Evolutionary conservation across 2,888 invertebrate species (phyloP), one percentile per base, ranked within the genome.

Genomic region (Crematogaster levior): DNA sequence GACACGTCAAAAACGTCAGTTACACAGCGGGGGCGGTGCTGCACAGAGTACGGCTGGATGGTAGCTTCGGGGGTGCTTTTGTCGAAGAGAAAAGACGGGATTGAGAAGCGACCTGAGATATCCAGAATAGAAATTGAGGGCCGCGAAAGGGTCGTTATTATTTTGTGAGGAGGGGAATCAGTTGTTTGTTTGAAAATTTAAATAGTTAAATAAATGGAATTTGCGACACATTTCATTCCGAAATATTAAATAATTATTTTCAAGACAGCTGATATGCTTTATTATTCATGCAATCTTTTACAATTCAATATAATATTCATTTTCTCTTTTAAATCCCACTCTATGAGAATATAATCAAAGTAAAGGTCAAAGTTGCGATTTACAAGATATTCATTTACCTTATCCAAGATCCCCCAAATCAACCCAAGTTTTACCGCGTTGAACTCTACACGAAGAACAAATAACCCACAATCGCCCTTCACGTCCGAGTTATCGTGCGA

Each of bases 1-100:
- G 93, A 93, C 92, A 91, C 91, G 92, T 93, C 93, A 93, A 91
- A 94, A 92, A 92, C 90, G 94, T 93, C 94, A 93, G 93, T 90
- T 91, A 92, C 93, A 93, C 89, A 90, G 90, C 74, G 87, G 70
- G 61, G 84, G 70, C 66, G 75, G 77, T 24, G 51, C 66, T 34
- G 70, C 66, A 53, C 75, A 43, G 43, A 30, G 60, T 43, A 34
- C 93, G 92, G 93, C 89, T 91, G 92, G 89, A 61, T 68, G 82
- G 66, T 61, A 63, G 63, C 65, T 48, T 43, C 81, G 61, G 48
- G 58, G 74, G 56, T 53, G 87, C 82, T 84, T 84, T 85, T 87
- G 88, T 80, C 58, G 70, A 21, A 30, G 70, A 56, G 70, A 60
- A 51, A 70, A 56, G 82, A 56, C n/a, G 51, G 70, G 65, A 74